Percentiles rank a stretch among this genome's conserved stretches.
Evolutionary conservation across 2,797 vertebrate genomes (phyloP).

Genomic region (Stomatorhinus walkeri): DNA sequence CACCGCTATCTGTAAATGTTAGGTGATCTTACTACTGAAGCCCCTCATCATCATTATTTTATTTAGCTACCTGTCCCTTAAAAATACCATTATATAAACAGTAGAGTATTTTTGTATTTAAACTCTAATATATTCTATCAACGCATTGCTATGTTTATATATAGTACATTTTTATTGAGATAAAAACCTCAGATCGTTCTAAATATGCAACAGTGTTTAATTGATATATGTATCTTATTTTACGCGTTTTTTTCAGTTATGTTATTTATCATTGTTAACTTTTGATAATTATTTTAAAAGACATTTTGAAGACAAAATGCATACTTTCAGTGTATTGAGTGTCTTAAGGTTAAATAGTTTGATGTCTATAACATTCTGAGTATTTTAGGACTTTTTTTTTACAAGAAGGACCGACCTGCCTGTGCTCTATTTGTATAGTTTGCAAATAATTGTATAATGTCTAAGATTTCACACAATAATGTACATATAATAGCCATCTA

Average conservation of each 20-base stretch:
- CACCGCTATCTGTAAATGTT: background rate
- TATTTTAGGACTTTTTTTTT: constrained; percentile 3
- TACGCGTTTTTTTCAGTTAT: background rate
- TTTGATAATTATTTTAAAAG: constrained; percentile 4
- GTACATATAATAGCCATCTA: background rate
- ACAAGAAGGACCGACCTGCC: background rate
- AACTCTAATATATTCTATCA: constrained; percentile 35
- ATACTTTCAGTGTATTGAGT: background rate
- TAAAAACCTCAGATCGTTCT: background rate
- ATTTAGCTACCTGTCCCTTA: background rate
- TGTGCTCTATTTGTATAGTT: background rate
- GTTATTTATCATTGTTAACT: background rate
- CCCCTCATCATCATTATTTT: background rate
- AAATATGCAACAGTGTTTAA: background rate
- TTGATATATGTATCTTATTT: background rate
- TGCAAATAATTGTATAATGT: background rate
- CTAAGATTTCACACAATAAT: background rate
- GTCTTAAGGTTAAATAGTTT: background rate
- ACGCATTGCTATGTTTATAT: background rate
- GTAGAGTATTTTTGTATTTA: constrained; percentile 48
- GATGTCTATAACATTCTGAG: background rate
- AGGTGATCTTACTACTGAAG: background rate
- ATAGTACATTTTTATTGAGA: constrained; percentile 3
- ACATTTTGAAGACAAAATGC: background rate
- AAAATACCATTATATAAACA: constrained; percentile 37